These are phyloP conservation scores for Sorex fumeus DNA, from an alignment of 2,113 vertebrate species.

Conservation along the genomic window DNA sequence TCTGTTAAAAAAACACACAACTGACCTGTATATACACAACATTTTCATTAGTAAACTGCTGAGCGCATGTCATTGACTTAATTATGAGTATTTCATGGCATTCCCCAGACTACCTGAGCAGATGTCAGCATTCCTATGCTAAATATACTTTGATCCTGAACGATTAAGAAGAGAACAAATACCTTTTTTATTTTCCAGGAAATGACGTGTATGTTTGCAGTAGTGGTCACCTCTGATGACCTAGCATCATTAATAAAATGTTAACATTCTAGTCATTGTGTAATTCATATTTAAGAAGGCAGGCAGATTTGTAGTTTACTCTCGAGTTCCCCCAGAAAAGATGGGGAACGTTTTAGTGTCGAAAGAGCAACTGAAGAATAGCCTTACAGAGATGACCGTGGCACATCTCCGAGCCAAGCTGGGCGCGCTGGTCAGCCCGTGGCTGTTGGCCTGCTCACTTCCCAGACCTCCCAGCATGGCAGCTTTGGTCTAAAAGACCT, in stretches of 20 bases:
- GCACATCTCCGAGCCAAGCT: conserved; percentile 48
- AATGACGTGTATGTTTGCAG: conserved; percentile 60
- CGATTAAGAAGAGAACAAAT: conserved; percentile 60
- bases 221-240: conserved; percentile 39
- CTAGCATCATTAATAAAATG: conserved; percentile 57
- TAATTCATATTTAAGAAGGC: conserved; percentile 63
- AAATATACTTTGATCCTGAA: conserved; percentile 61
- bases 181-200: conserved; percentile 18
- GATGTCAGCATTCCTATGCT: conserved; percentile 47
- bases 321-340: conserved; percentile 61
- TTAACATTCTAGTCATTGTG: conserved; percentile 64
- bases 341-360: conserved; percentile 60
- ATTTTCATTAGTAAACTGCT: conserved; percentile 64
- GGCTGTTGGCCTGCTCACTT: neutral
- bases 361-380: conserved; percentile 49
- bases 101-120: conserved; percentile 58
- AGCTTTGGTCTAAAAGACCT: conserved; percentile 20
- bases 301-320: conserved; percentile 67
- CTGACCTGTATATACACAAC: conserved; percentile 37
- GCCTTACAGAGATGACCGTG: conserved; percentile 59
- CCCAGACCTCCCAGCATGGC: conserved; percentile 14
- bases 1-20: conserved; percentile 52
- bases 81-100: conserved; percentile 65
- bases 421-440: neutral
- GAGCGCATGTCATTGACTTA: conserved; percentile 15